Conservation (phyloP, 2,797 vertebrate species). For the Liasis olivaceus region DNA sequence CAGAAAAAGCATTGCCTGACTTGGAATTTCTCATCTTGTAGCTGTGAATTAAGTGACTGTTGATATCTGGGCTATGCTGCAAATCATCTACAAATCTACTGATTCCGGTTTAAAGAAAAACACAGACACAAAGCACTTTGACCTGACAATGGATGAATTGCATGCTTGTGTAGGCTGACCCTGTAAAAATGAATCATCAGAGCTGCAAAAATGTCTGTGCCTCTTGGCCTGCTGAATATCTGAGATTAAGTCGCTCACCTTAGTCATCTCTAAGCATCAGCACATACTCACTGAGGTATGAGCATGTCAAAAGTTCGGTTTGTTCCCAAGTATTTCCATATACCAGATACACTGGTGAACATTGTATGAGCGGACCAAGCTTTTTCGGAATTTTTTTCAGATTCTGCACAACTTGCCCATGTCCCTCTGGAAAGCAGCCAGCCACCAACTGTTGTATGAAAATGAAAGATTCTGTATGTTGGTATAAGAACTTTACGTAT, state of each 20-base stretch:
- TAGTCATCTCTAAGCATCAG: slow-evolving; percentile 37
- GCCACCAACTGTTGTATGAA: slow-evolving; percentile 48
- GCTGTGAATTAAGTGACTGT: slow-evolving; percentile 60
- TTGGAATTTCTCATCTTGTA: slow-evolving; percentile 74
- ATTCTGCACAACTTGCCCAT: slow-evolving; percentile 30
- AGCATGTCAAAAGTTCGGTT: slow-evolving; percentile 51
- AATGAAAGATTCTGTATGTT: slow-evolving; percentile 32
- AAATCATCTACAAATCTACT: slow-evolving; percentile 54
- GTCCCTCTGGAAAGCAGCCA: neutral
- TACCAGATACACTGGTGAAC: neutral
- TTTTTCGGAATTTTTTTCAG: slow-evolving; percentile 8
- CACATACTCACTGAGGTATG: neutral
- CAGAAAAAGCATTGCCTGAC: slow-evolving; percentile 51
- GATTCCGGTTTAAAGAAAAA: slow-evolving; percentile 27
- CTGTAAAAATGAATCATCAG: slow-evolving; percentile 41
- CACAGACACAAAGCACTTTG: slow-evolving; percentile 34
- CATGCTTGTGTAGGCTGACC: slow-evolving; percentile 30
- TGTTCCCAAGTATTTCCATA: slow-evolving; percentile 59
- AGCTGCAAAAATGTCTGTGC: slow-evolving; percentile 49
- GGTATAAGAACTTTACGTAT: neutral
- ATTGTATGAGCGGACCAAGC: neutral
- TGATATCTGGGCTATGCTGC: slow-evolving; percentile 66
- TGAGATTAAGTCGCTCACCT: slow-evolving; percentile 39
- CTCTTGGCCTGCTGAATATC: slow-evolving; percentile 20
- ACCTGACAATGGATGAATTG: slow-evolving; percentile 42